These are phyloP conservation scores for Nothoprocta pentlandii DNA, from an alignment of 2,113 vertebrate species.

Conservation along the genomic window DNA sequence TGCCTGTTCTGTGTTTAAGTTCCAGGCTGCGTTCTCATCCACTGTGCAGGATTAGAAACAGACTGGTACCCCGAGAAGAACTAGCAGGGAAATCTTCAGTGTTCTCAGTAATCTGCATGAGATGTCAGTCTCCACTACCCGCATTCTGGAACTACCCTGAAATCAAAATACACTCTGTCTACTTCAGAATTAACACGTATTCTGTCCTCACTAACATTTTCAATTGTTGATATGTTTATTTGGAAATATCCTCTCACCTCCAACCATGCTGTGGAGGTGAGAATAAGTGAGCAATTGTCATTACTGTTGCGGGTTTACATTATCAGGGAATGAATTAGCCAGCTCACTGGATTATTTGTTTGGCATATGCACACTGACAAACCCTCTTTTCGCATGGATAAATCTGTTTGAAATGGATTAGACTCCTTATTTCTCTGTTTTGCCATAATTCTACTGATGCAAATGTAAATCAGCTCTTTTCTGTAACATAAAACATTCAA, in stretches of 20 bases:
- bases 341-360: slow-evolving; percentile 28
- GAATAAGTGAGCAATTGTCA: background rate
- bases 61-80: background rate
- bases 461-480: slow-evolving; percentile 52
- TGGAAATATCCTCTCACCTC: background rate
- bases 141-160: background rate
- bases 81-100: background rate
- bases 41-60: background rate
- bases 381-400: slow-evolving; percentile 42
- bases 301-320: background rate
- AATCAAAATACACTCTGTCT: background rate
- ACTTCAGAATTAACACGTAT: background rate
- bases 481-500: slow-evolving; percentile 37
- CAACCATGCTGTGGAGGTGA: background rate
- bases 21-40: background rate
- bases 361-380: background rate
- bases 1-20: background rate
- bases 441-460: slow-evolving; percentile 27
- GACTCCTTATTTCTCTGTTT: slow-evolving; percentile 1
- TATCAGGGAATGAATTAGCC: background rate
- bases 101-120: background rate
- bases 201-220: background rate
- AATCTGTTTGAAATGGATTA: slow-evolving; percentile 63
- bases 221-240: background rate
- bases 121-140: background rate